Percentiles rank a stretch among this genome's conserved stretches.
Conservation (phyloP, 1,140 invertebrate species). For the Diorhabda elongata region DNA sequence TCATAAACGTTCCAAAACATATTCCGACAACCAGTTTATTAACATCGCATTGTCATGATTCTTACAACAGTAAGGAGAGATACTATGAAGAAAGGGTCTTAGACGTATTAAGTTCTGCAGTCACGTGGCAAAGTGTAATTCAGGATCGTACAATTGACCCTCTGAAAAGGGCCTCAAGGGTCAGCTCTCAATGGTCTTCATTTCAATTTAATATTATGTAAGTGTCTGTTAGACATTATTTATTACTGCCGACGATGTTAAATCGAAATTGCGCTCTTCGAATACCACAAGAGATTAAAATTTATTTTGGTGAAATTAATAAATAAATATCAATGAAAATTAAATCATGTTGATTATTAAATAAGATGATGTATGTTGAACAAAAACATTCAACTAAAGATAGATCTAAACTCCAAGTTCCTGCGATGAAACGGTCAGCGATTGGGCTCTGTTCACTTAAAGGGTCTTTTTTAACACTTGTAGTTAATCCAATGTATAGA, state of each 20-base stretch:
- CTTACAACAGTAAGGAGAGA: slow-evolving; percentile 1
- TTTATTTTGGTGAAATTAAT: background rate
- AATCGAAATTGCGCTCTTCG: background rate
- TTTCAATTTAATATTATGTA: slow-evolving; percentile 3
- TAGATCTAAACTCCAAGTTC: no score
- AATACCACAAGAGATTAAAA: slow-evolving; percentile 1
- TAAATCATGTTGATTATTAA: no score
- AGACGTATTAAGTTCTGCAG: slow-evolving; percentile 2
- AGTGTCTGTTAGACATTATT: background rate
- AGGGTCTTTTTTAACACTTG: no score
- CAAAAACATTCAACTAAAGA: no score
- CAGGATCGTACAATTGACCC: slow-evolving; percentile 1
- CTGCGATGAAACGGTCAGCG: no score
- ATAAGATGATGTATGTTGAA: no score
- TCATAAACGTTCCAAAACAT: background rate
- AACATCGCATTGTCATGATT: background rate
- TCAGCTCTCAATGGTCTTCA: background rate
- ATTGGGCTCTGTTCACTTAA: no score
- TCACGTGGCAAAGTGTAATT: background rate
- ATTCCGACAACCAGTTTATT: background rate
- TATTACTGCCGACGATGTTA: background rate
- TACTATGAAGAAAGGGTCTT: background rate
- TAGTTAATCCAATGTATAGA: no score
- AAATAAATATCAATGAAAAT: no score
- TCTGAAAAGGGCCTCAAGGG: background rate